Evolutionary conservation across 2,113 vertebrate genomes (phyloP).

Genomic region (Paracanthobrama guichenoti): DNA sequence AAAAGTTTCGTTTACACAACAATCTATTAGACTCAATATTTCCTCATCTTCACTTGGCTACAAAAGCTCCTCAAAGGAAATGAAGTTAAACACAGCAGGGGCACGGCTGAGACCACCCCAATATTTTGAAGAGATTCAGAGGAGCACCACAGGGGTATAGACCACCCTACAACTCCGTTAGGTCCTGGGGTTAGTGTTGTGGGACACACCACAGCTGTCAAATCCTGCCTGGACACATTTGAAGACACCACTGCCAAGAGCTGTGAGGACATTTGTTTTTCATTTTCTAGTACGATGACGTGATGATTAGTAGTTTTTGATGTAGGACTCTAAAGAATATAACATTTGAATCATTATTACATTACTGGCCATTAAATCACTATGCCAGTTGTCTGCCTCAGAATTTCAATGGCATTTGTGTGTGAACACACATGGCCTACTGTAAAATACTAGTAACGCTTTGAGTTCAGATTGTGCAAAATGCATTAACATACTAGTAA

Average conservation of each 20-base stretch:
- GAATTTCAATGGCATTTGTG: neutral
- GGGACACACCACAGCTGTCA: constrained; percentile 66
- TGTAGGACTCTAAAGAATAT: neutral
- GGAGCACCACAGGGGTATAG: constrained; percentile 24
- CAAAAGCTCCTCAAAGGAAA: constrained; percentile 49
- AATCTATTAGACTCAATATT: constrained; percentile 45
- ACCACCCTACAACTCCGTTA: constrained; percentile 39
- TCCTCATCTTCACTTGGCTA: constrained; percentile 41
- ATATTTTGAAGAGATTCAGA: constrained; percentile 34
- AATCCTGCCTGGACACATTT: constrained; percentile 38
- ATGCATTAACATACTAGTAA: neutral
- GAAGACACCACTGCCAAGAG: constrained; percentile 37
- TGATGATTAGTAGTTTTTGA: constrained; percentile 10
- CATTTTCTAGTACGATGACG: constrained; percentile 44
- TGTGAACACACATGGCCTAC: neutral
- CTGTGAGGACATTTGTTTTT: constrained; percentile 49
- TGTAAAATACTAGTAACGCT: neutral
- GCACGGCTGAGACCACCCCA: constrained; percentile 58
- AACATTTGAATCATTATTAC: constrained; percentile 10
- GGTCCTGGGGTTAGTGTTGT: constrained; percentile 56
- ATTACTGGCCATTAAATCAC: neutral
- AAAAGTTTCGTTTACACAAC: constrained; percentile 47
- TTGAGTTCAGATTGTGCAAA: neutral
- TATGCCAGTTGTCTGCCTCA: neutral
- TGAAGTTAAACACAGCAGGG: constrained; percentile 41